Percentiles rank a stretch among this genome's conserved stretches.
phyloP scores from a whole-genome alignment of 2,888 invertebrate species.

The Acleris laterana region DNA sequence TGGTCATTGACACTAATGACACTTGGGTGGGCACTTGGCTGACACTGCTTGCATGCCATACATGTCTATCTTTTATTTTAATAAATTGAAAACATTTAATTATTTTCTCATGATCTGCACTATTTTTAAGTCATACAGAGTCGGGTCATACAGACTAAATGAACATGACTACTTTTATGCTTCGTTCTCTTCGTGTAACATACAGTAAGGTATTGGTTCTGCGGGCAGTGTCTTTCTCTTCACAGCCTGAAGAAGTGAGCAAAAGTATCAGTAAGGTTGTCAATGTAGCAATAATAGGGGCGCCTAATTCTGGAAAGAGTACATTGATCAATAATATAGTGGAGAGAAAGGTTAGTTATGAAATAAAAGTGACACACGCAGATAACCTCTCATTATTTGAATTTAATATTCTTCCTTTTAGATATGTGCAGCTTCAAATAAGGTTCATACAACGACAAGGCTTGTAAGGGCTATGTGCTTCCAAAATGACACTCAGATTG shows the following conservation, averaged over 20 bases:
- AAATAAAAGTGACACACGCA: too few species aligned
- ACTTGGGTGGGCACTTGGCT: too few species aligned
- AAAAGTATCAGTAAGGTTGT: constrained; percentile 71
- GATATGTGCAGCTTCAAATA: constrained; percentile 95
- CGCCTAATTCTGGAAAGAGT: constrained; percentile 98
- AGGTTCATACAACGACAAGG: constrained; percentile 95
- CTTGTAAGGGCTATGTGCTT: constrained; percentile 89
- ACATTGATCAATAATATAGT: constrained; percentile 95
- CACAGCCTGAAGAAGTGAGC: constrained; percentile 60
- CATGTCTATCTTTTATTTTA: too few species aligned
- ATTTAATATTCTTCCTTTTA: constrained; percentile 62
- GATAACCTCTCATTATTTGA: neutral
- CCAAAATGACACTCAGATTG: constrained; percentile 91
- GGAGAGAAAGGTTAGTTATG: constrained; percentile 86
- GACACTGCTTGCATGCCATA: too few species aligned
- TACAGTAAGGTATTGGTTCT: constrained; percentile 46
- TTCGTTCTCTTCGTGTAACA: constrained; percentile 44
- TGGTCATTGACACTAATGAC: too few species aligned
- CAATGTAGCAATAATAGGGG: constrained; percentile 94
- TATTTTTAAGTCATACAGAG: too few species aligned
- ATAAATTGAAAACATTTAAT: too few species aligned
- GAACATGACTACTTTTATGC: constrained; percentile 46
- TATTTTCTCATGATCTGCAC: too few species aligned
- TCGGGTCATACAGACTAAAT: neutral
- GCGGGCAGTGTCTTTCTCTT: constrained; percentile 59